Conservation (phyloP, 2,888 invertebrate genomes). For the Syritta pipiens region DNA sequence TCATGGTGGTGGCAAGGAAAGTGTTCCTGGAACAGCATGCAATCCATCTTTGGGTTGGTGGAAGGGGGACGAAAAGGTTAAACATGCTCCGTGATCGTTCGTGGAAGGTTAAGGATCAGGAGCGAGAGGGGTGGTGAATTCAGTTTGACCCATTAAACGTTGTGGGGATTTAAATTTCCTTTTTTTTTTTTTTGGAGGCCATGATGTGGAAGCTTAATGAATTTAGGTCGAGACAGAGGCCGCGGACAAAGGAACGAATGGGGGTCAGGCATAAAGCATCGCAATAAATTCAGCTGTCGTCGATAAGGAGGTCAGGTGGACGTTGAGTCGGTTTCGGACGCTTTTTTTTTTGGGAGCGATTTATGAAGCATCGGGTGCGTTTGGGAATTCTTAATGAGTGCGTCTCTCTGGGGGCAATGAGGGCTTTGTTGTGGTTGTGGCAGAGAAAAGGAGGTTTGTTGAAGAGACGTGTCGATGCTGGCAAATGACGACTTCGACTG, state of each 20-base stretch:
- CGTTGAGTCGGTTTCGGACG: background rate
- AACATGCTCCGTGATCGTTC: slow-evolving; percentile 3
- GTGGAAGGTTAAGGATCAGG: slow-evolving; percentile 26
- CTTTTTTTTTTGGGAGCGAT: background rate
- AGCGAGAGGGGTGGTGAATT: too few species aligned
- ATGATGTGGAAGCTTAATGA: background rate
- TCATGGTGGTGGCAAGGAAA: slow-evolving; percentile 46
- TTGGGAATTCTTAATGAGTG: background rate
- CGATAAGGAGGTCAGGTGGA: slow-evolving; percentile 21
- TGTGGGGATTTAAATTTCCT: slow-evolving; percentile 38
- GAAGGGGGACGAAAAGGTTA: slow-evolving; percentile 30
- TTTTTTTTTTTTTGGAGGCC: background rate
- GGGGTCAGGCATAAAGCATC: background rate
- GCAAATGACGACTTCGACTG: too few species aligned
- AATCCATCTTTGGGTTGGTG: slow-evolving; percentile 34
- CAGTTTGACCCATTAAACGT: slow-evolving; percentile 27
- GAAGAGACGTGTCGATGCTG: too few species aligned
- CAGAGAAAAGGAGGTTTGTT: too few species aligned
- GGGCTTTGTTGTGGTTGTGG: too few species aligned
- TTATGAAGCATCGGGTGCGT: background rate
- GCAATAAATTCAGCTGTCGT: background rate
- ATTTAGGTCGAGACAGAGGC: slow-evolving; percentile 18
- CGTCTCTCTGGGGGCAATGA: background rate
- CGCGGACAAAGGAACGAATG: background rate
- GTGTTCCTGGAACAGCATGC: slow-evolving; percentile 12